Evolutionary conservation across 2,113 vertebrate genomes (phyloP).

Genomic region (Plotosus lineatus): DNA sequence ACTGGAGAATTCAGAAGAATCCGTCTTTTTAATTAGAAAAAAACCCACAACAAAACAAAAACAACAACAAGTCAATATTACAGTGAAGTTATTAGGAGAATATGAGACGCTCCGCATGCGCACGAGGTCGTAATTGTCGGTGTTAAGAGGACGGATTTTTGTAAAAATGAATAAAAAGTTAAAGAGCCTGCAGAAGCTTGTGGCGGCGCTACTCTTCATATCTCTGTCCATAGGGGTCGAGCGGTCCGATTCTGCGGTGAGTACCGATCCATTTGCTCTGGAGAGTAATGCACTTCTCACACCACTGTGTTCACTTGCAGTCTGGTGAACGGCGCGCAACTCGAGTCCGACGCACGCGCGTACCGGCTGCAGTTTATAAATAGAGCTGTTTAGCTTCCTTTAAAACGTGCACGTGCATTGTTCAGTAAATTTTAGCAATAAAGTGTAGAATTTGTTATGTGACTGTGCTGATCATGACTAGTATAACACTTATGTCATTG

Average conservation of each 20-base stretch:
- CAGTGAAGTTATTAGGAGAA: slow-evolving; percentile 48
- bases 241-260: slow-evolving; percentile 70
- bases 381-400: slow-evolving; percentile 13
- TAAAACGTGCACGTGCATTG: not conserved
- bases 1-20: slow-evolving; percentile 51
- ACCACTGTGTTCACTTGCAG: not conserved
- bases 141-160: slow-evolving; percentile 61
- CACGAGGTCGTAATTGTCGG: slow-evolving; percentile 56
- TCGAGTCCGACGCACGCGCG: not conserved
- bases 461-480: too few species aligned
- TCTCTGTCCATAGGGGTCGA: slow-evolving; percentile 64
- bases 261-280: slow-evolving; percentile 51
- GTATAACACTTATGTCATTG: not conserved
- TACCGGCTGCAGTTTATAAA: slow-evolving; percentile 23
- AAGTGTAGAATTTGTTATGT: too few species aligned
- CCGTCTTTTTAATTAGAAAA: not conserved
- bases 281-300: not conserved
- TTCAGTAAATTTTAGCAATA: too few species aligned
- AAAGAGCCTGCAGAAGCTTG: slow-evolving; percentile 60
- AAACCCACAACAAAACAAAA: not conserved
- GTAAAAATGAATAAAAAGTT: slow-evolving; percentile 66
- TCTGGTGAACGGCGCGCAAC: not conserved
- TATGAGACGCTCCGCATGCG: slow-evolving; percentile 60
- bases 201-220: slow-evolving; percentile 62
- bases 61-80: slow-evolving; percentile 28